These are phyloP conservation scores for Erynnis tages DNA, from an alignment of 2,888 invertebrate species.

Conservation along the genomic window DNA sequence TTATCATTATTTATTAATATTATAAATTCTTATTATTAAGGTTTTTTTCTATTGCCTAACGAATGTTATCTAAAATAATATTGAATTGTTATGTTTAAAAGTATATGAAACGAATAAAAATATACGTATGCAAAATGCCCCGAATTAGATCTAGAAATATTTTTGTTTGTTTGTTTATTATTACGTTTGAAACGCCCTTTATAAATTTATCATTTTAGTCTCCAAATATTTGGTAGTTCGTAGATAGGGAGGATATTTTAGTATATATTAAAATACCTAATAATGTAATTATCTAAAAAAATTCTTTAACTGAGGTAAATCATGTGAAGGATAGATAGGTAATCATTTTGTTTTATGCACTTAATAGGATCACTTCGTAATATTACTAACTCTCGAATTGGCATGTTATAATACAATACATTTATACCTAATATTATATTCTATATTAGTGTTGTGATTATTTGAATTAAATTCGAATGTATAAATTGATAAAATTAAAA, in stretches of 20 bases:
- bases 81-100: not conserved
- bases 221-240: conserved; percentile 28
- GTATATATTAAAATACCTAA: not conserved
- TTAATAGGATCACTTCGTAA: conserved; percentile 9
- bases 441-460: conserved; percentile 40
- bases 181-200: too few relatives aligned
- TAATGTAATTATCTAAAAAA: not conserved
- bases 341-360: conserved; percentile 16
- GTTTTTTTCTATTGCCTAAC: too few relatives aligned
- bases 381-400: conserved; percentile 18
- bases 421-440: conserved; percentile 20
- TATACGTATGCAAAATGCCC: conserved; percentile 2
- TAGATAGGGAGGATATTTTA: conserved; percentile 36
- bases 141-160: conserved; percentile 1
- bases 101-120: not conserved
- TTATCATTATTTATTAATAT: not conserved
- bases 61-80: too few relatives aligned
- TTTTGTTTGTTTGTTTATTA: too few relatives aligned
- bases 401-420: conserved; percentile 30
- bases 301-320: not conserved
- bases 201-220: conserved; percentile 2
- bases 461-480: conserved; percentile 41
- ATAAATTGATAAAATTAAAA: conserved; percentile 42
- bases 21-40: too few relatives aligned
- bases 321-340: conserved; percentile 24